These are phyloP conservation scores for Melanotaenia nigrans DNA, from an alignment of 2,797 vertebrate genomes.

Conservation along the genomic window DNA sequence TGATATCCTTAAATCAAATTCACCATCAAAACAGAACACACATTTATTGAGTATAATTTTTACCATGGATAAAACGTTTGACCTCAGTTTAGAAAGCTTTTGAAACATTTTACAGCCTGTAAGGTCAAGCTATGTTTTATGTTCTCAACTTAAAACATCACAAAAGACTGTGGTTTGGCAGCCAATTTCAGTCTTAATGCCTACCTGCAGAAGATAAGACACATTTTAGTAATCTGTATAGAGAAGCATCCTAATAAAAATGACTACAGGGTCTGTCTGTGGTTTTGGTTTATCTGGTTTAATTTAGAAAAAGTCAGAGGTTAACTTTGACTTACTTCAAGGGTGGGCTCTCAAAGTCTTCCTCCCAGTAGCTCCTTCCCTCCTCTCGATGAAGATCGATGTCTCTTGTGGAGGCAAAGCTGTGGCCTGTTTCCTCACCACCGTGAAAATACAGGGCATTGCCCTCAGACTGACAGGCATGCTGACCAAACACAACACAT, in stretches of 20 bases:
- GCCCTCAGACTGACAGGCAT: slow-evolving; percentile 97
- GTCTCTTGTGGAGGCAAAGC: slow-evolving; percentile 92
- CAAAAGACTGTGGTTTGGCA: neutral
- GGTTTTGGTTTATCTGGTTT: neutral
- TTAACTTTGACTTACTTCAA: slow-evolving; percentile 87
- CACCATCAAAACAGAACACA: neutral
- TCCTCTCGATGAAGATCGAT: slow-evolving; percentile 94
- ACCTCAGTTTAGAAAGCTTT: neutral
- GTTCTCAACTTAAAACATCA: neutral
- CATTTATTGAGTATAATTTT: neutral
- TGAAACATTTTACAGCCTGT: neutral
- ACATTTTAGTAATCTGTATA: neutral
- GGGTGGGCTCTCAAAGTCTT: slow-evolving; percentile 94
- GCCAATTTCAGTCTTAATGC: neutral
- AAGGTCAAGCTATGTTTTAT: neutral
- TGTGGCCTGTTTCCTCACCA: slow-evolving; percentile 89
- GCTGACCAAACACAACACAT: slow-evolving; percentile 79
- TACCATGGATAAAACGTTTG: neutral
- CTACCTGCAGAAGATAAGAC: neutral
- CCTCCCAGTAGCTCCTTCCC: slow-evolving; percentile 94
- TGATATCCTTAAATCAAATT: neutral
- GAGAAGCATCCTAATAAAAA: neutral
- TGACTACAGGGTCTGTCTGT: neutral
- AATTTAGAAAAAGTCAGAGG: neutral
- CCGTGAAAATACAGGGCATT: slow-evolving; percentile 97